Evolutionary conservation across 2,888 invertebrate genomes (phyloP), one percentile per base, ranked within the genome.

Genomic region (Myopa testacea): DNA sequence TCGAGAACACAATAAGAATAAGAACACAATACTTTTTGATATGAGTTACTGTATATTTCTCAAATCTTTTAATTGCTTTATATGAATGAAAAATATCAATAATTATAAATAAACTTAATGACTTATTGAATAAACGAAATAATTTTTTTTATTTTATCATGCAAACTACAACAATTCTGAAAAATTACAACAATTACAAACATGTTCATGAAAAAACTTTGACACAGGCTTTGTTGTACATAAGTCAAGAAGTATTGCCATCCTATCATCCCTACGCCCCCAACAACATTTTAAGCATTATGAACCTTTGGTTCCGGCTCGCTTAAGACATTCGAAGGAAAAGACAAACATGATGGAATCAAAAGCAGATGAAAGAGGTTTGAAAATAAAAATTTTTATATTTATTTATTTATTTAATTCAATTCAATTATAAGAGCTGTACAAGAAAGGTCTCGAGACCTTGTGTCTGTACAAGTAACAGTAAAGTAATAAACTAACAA

Each of bases 231-330:
- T 95, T 89, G 94, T 95, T 67, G 96, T 96, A 80, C 96, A 96
- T 89, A 92, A 94, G 82, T 94, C 94, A 70, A 92, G 93, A 84
- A 94, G 93, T 81, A 92, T 96, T 85, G 94, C 96, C 73, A 96
- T 96, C 38, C 88, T 95, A 81, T 93, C 93, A 89, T 93, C 95
- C 60, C 90, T 91, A 82, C 89, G 88, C 84, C 85, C 86, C 82
- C 87, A 86, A 80, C 87, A 85, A 76, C 84, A 83, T 19, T 83
- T 83, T 16, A 83, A 85, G 8, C 82, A 86, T 78, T 87, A 90
- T 81, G 93, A 93, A 84, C 92, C 92, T 16, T 87, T 92, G 76
- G 89, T 91, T 83, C 92, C 92, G 70, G 92, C 91, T 75, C 90
- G 92, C 81, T 86, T 92, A 82, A 90, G 92, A 81, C 91, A 91